Conservation (phyloP, 2,797 vertebrate species). For the Enteromius thamalakanensis region DNA sequence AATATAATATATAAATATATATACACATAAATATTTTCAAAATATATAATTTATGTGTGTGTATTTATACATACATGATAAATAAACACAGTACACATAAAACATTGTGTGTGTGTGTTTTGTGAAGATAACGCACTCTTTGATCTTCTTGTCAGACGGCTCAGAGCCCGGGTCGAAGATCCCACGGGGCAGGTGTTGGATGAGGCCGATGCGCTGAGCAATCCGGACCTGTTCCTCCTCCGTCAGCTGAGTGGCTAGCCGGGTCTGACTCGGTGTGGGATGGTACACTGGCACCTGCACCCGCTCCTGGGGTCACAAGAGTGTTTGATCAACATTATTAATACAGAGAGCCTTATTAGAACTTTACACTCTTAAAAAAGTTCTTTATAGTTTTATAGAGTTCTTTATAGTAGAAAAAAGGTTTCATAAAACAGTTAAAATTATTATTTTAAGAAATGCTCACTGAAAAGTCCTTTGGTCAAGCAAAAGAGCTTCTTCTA, state of each 20-base stretch:
- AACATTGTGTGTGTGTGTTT: not conserved
- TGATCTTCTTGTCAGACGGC: constrained; percentile 81
- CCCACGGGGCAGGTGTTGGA: constrained; percentile 86
- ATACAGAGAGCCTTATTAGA: not conserved
- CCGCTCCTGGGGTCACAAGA: constrained; percentile 69
- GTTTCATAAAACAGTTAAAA: not conserved
- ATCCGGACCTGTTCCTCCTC: constrained; percentile 88
- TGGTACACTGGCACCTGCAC: constrained; percentile 79
- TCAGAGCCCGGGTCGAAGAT: constrained; percentile 79
- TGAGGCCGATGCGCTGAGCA: constrained; percentile 86
- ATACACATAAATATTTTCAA: too few species aligned
- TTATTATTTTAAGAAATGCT: not conserved
- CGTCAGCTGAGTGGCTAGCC: constrained; percentile 83
- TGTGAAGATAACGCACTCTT: constrained; percentile 77
- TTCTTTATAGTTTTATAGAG: not conserved
- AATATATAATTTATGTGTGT: not conserved
- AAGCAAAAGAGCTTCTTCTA: not conserved
- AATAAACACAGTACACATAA: not conserved
- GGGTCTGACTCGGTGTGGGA: constrained; percentile 81
- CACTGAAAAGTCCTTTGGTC: not conserved
- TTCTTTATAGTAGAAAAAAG: not conserved
- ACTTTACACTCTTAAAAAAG: not conserved
- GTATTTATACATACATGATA: not conserved
- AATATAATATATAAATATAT: too few species aligned
- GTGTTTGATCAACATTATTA: not conserved